Percentiles rank a stretch among this genome's conserved stretches.
phyloP scores from a whole-genome alignment of 2,113 vertebrate species.

The Limnothrissa miodon region DNA sequence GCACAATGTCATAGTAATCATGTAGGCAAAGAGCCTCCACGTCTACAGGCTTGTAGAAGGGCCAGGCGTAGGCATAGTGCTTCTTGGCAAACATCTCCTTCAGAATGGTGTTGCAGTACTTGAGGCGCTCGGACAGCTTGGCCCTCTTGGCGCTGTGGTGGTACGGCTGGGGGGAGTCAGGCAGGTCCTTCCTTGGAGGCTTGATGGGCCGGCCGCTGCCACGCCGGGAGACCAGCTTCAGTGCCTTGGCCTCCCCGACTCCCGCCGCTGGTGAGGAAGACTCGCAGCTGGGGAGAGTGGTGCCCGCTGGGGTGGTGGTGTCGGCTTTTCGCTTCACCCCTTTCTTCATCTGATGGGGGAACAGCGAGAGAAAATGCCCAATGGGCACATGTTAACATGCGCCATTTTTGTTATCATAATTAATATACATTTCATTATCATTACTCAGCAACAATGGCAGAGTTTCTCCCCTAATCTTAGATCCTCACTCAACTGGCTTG shows the following conservation, averaged over 20 bases:
- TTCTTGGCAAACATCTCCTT: conserved; percentile 88
- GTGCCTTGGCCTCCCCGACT: conserved; percentile 53
- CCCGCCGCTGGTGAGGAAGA: conserved; percentile 39
- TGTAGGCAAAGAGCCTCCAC: conserved; percentile 64
- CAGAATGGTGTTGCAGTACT: conserved; percentile 77
- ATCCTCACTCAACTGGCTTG: too few species aligned
- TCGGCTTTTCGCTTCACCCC: conserved; percentile 86
- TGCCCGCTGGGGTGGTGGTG: conserved; percentile 66
- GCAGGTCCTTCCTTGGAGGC: conserved; percentile 67
- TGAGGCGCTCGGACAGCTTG: conserved; percentile 72
- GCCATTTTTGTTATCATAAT: too few species aligned
- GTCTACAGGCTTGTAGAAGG: conserved; percentile 81
- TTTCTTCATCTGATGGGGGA: conserved; percentile 69
- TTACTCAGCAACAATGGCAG: background rate
- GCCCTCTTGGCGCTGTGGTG: conserved; percentile 55
- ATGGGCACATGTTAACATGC: background rate
- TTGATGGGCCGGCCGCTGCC: conserved; percentile 67
- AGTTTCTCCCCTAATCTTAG: background rate
- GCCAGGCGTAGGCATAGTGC: conserved; percentile 82
- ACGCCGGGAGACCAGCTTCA: conserved; percentile 52
- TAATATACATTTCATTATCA: background rate
- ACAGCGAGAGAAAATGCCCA: background rate
- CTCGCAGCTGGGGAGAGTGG: conserved; percentile 56
- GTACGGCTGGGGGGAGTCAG: conserved; percentile 63
- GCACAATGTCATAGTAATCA: conserved; percentile 76